Conservation (phyloP, 2,113 vertebrate species). For the Cercopithecus mona region DNA sequence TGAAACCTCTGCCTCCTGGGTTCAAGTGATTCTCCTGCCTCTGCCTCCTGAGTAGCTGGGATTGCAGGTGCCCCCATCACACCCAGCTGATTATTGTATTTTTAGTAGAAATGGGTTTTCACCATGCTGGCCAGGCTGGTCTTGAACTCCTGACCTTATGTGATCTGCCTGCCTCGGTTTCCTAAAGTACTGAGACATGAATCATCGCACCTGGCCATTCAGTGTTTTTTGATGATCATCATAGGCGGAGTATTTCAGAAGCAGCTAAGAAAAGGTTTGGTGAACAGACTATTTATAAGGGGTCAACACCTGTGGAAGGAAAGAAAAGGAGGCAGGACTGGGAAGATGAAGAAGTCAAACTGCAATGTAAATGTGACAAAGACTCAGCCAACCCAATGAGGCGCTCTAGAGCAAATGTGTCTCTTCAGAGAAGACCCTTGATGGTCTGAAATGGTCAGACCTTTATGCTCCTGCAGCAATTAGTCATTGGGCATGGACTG, state of each 20-base stretch:
- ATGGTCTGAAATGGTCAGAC: background rate
- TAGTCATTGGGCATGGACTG: background rate
- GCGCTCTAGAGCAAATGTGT: background rate
- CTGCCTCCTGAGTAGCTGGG: no score
- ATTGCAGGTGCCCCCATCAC: no score
- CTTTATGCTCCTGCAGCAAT: background rate
- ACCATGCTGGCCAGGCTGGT: no score
- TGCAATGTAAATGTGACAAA: background rate
- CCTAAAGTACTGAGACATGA: no score
- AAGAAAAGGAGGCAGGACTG: background rate
- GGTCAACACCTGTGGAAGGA: background rate
- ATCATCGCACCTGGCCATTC: no score
- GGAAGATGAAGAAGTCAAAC: background rate
- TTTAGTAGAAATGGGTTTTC: no score
- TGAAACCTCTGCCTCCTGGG: no score
- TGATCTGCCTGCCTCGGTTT: no score
- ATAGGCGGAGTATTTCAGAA: background rate
- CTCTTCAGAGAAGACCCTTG: background rate
- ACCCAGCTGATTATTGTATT: no score
- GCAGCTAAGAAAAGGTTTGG: background rate
- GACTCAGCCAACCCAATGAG: background rate
- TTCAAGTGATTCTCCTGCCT: no score
- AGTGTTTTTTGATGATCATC: background rate
- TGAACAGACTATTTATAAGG: background rate
- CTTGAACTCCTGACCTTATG: no score